phyloP scores from a whole-genome alignment of 1,140 invertebrate species.

The Aphelinus certus region DNA sequence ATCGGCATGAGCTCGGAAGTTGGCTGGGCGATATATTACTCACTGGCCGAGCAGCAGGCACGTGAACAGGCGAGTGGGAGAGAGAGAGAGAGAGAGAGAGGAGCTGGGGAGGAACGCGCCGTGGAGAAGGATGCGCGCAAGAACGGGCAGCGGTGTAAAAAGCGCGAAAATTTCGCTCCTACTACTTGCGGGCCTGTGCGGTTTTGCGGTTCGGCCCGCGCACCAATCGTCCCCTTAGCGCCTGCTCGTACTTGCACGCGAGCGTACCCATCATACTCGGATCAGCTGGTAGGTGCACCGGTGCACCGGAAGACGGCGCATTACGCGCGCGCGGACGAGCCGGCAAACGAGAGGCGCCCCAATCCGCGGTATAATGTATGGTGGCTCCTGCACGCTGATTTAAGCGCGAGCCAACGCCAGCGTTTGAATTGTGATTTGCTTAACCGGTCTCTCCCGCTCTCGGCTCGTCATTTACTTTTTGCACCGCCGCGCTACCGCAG shows the following conservation, averaged over 20 bases:
- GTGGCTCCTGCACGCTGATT: not conserved
- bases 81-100: slow-evolving; percentile 4
- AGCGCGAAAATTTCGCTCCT: slow-evolving; percentile 39
- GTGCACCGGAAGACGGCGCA: not conserved
- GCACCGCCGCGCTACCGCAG: not conserved
- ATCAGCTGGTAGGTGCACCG: slow-evolving; percentile 9
- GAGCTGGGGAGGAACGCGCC: not conserved
- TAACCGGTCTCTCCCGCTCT: slow-evolving; percentile 14
- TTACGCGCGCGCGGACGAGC: slow-evolving; percentile 1
- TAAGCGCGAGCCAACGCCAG: not conserved
- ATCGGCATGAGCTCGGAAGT: not conserved
- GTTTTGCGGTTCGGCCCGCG: slow-evolving; percentile 46
- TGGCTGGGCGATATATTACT: not conserved
- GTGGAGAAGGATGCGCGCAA: slow-evolving; percentile 7
- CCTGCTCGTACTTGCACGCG: slow-evolving; percentile 30
- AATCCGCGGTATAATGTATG: not conserved
- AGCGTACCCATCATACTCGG: slow-evolving; percentile 5
- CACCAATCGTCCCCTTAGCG: slow-evolving; percentile 38
- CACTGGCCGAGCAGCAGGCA: not conserved
- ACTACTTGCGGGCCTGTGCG: slow-evolving; percentile 40
- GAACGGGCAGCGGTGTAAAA: slow-evolving; percentile 13
- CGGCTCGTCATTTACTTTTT: slow-evolving; percentile 19
- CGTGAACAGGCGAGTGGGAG: not conserved
- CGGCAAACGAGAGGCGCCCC: not conserved
- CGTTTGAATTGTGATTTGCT: slow-evolving; percentile 24